Conservation (phyloP, 2,113 vertebrate species). For the Ursus arctos region DNA sequence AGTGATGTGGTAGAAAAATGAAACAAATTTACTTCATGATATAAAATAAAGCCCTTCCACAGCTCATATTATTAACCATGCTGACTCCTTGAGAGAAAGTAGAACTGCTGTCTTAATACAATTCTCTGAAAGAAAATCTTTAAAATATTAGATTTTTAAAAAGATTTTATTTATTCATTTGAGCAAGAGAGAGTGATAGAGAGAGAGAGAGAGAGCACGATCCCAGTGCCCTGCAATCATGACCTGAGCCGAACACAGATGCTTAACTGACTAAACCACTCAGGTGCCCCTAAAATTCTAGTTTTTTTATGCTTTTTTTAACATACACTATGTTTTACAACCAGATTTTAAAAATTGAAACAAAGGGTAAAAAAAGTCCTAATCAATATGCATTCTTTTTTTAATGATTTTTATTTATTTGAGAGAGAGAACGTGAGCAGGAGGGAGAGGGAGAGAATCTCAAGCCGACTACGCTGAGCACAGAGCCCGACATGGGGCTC, state of each 20-base stretch:
- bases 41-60: neutral
- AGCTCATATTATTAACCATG: neutral
- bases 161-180: neutral
- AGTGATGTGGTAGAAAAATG: neutral
- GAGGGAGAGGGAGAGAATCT: neutral
- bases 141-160: neutral
- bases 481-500: neutral
- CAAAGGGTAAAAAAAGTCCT: neutral
- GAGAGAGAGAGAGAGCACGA: no score
- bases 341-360: neutral
- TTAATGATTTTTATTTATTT: neutral
- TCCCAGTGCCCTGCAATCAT: neutral
- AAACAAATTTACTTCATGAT: neutral
- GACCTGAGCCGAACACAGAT: neutral
- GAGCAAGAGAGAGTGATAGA: neutral
- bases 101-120: neutral
- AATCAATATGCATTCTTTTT: neutral
- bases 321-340: neutral
- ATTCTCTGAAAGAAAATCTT: neutral
- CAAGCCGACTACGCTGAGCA: neutral
- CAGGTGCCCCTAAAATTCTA: no score
- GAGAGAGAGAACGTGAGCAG: neutral
- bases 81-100: neutral
- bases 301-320: neutral
- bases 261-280: no score